Percentiles rank a stretch among this genome's conserved stretches.
Evolutionary conservation across 2,888 invertebrate genomes (phyloP).

Genomic region (Selenia dentaria): DNA sequence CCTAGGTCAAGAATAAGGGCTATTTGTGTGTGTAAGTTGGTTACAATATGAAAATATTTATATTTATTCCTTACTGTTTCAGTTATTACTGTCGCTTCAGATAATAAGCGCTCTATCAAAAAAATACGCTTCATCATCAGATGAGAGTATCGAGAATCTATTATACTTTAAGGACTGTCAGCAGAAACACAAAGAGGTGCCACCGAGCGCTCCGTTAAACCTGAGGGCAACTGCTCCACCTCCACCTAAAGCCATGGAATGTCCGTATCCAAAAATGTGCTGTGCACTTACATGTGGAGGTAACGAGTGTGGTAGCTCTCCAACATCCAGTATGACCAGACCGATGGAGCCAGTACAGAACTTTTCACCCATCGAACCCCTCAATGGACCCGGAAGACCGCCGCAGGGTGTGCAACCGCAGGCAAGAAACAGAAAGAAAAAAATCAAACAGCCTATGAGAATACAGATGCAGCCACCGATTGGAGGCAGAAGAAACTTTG

Average conservation of each 20-base stretch:
- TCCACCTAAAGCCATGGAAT: conserved; percentile 34
- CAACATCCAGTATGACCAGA: conserved; percentile 26
- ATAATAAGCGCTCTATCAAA: conserved; percentile 43
- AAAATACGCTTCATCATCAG: conserved; percentile 51
- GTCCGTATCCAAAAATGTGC: conserved; percentile 65
- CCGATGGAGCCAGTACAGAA: conserved; percentile 21
- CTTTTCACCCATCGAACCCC: conserved; percentile 23
- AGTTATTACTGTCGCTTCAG: conserved; percentile 56
- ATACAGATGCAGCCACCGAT: conserved; percentile 34
- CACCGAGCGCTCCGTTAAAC: conserved; percentile 5
- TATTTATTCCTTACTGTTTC: no score
- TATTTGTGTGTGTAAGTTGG: no score
- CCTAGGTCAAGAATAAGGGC: no score
- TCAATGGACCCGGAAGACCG: conserved; percentile 12
- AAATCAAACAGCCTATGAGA: conserved; percentile 34
- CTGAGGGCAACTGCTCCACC: conserved; percentile 17
- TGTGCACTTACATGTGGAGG: conserved; percentile 65
- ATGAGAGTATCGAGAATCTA: conserved; percentile 72
- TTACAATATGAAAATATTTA: no score
- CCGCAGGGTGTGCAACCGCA: conserved; percentile 31
- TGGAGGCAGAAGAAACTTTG: conserved; percentile 50
- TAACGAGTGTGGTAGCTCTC: conserved; percentile 47
- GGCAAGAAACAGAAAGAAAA: conserved; percentile 48
- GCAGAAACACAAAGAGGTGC: conserved; percentile 36
- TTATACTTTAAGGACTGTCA: conserved; percentile 71